A percentile compares a stretch with the other conserved stretches of the same genome.
Evolutionary conservation across 2,797 vertebrate genomes (phyloP).

Genomic region (Saxicola maurus): DNA sequence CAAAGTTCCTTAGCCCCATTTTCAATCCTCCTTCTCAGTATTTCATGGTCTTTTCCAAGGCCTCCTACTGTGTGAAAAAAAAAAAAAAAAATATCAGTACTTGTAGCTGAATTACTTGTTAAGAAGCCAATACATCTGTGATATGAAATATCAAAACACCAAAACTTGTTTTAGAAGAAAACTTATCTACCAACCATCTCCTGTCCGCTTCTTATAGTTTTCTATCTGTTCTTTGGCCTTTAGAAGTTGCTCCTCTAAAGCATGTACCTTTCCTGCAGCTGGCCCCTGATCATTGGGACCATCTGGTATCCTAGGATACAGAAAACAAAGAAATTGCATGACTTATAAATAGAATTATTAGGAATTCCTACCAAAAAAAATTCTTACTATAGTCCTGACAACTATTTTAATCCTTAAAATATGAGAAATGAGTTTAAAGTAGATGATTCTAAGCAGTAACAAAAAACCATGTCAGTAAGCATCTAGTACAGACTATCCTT

Average conservation of each 20-base stretch:
- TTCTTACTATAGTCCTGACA: background rate
- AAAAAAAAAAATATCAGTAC: background rate
- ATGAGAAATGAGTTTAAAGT: background rate
- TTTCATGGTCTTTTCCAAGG: slow-evolving; percentile 91
- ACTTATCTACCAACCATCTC: slow-evolving; percentile 80
- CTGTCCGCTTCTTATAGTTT: slow-evolving; percentile 89
- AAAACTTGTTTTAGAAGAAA: background rate
- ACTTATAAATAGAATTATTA: background rate
- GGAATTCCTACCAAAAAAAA: background rate
- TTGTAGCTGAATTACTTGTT: background rate
- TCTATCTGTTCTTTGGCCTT: slow-evolving; percentile 97
- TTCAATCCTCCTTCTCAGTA: slow-evolving; percentile 89
- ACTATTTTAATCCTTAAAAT: background rate
- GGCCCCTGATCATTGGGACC: slow-evolving; percentile 87
- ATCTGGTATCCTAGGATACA: slow-evolving; percentile 87
- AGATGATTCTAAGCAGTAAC: background rate
- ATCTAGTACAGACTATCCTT: background rate
- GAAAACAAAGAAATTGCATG: slow-evolving; percentile 28
- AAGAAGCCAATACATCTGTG: background rate
- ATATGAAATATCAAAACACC: background rate
- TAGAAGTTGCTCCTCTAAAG: slow-evolving; percentile 92
- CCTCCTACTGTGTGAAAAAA: slow-evolving; percentile 34
- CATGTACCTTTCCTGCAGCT: slow-evolving; percentile 86
- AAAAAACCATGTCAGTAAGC: background rate
- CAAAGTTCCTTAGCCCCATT: slow-evolving; percentile 96